A percentile compares a stretch with the other conserved stretches of the same genome.
Evolutionary conservation across 2,113 vertebrate genomes (phyloP).

Genomic region (Periophthalmus modestus): DNA sequence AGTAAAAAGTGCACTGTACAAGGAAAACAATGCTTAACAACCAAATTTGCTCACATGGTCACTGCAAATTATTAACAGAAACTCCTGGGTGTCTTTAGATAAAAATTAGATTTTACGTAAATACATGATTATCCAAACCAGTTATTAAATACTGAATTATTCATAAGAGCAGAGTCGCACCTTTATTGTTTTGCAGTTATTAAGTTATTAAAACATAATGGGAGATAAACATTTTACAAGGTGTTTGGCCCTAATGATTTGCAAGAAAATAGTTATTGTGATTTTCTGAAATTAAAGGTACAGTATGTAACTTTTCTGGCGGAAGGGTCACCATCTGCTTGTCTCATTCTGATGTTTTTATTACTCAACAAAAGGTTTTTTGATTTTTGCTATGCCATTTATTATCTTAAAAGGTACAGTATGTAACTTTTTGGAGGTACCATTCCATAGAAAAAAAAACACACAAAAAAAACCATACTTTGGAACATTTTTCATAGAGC

Average conservation of each 20-base stretch:
- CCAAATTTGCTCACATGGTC: background rate
- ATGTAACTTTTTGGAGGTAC: too few relatives aligned
- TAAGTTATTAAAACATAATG: slow-evolving; percentile 3
- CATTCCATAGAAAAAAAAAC: too few relatives aligned
- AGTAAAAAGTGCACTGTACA: background rate
- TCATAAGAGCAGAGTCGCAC: background rate
- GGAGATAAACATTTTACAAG: background rate
- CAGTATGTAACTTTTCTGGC: too few relatives aligned
- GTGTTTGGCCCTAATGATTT: background rate
- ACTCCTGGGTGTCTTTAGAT: background rate
- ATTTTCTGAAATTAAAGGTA: too few relatives aligned
- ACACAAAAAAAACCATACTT: too few relatives aligned
- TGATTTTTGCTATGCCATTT: too few relatives aligned
- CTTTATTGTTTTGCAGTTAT: slow-evolving; percentile 6
- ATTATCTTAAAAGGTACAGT: too few relatives aligned
- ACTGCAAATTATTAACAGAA: background rate
- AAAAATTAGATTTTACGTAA: background rate
- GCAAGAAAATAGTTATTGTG: background rate
- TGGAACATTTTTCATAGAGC: too few relatives aligned
- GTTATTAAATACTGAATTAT: slow-evolving; percentile 6
- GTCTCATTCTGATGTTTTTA: too few relatives aligned
- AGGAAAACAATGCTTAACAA: background rate
- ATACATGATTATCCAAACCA: background rate
- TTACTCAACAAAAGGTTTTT: too few relatives aligned
- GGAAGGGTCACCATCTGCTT: too few relatives aligned